These are phyloP conservation scores for Ostrea edulis DNA, from an alignment of 1,140 invertebrate species.

Conservation along the genomic window DNA sequence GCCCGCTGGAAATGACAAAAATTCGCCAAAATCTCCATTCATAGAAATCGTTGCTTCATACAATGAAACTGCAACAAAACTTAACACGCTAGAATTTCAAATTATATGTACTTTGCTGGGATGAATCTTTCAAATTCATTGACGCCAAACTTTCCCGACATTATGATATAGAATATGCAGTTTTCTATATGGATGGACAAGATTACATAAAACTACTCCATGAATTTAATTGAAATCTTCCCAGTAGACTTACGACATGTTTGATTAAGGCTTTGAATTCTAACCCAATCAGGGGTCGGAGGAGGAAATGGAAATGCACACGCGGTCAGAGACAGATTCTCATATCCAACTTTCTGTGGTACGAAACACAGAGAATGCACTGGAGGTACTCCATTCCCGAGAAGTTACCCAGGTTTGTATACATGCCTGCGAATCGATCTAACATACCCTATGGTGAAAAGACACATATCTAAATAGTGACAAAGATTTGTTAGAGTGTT, in stretches of 20 bases:
- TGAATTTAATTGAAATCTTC: no score
- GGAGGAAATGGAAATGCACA: neutral
- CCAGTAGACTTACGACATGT: no score
- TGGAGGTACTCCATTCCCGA: neutral
- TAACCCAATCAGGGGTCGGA: neutral
- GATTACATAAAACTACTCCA: no score
- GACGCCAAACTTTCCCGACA: neutral
- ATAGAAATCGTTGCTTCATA: neutral
- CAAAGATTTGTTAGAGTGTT: no score
- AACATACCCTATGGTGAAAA: neutral
- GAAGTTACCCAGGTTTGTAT: neutral
- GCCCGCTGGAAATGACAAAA: neutral
- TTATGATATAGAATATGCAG: neutral
- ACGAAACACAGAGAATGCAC: neutral
- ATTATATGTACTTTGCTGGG: no score
- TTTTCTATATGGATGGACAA: neutral
- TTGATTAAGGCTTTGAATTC: neutral
- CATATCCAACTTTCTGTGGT: neutral
- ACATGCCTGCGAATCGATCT: neutral
- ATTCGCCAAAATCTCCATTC: neutral
- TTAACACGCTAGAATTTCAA: neutral
- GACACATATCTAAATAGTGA: no score
- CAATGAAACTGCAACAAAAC: neutral
- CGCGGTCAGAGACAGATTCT: neutral
- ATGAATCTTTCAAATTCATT: no score